Base-by-base conservation (phyloP, 1,140 invertebrate species). In the Muscidifurax raptorellus region DNA sequence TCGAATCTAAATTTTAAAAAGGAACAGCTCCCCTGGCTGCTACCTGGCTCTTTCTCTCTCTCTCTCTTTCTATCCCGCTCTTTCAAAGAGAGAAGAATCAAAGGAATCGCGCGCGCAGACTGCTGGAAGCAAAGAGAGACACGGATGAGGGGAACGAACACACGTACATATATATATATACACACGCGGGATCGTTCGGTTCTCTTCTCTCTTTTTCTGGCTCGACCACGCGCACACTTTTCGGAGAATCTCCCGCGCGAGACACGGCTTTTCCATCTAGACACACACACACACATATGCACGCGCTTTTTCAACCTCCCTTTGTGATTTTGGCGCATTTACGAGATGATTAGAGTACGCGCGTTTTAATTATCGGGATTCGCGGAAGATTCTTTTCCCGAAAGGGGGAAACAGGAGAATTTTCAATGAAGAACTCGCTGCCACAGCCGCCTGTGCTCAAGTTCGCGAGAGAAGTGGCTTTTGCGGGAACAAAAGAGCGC, bases 1-100 rank as follows among this genome's bases (percentile, higher is more conserved):
- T 36, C 66, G 77, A 80, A 84, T 84, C 83, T 84, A 80, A 84
- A 84, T 80, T 84, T 80, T 71, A 84, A 84, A 80, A 84, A 84
- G 83, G 67, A 69, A 22, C 27, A 18, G 27, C 1, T 18, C 1
- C 18, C 15, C 81, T 27, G 44, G 25, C 59, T 67, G 1, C 47
- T 84, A 80, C 77, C 77, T 84, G 75, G 27, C 44, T 59, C 76
- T 10, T 12, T 52, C 40, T 71, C 64, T 27, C 30, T 72, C 30
- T 52, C 40, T 44, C 36, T 83, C 9, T 6, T 69, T n/a, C n/a
- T n/a, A n/a, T n/a, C n/a, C n/a, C 27, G 25, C 66, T 80, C 59
- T 25, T 22, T 78, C 59, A 40, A 36, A 0, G 74, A 66, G 44
- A 76, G 27, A 47, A 77, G 30, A 83, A 69, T 40, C 18, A 74